These are phyloP conservation scores for Scomber japonicus DNA, from an alignment of 2,113 vertebrate genomes.

Conservation along the genomic window DNA sequence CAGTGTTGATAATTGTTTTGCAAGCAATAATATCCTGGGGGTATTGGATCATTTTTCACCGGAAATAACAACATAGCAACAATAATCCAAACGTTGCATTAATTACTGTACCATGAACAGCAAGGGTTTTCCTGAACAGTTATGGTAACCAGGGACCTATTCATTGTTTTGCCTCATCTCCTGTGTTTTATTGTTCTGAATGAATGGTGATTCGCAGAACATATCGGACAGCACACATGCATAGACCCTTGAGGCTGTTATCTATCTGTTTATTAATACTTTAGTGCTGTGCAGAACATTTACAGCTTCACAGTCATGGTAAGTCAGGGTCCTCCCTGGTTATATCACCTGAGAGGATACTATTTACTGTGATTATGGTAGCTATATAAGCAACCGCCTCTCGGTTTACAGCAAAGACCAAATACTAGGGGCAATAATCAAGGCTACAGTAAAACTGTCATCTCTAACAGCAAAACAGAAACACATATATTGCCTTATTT, in stretches of 20 bases:
- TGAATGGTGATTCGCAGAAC: not conserved
- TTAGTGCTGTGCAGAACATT: constrained; percentile 3
- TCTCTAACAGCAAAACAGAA: constrained; percentile 14
- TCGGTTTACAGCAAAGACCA: constrained; percentile 20
- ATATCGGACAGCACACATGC: not conserved
- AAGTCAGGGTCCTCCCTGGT: constrained; percentile 8
- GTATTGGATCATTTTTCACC: constrained; percentile 5
- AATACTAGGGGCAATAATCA: constrained; percentile 21
- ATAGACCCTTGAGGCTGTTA: not conserved
- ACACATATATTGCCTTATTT: not conserved
- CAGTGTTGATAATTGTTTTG: constrained; percentile 10
- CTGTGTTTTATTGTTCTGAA: not conserved
- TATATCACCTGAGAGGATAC: constrained; percentile 13
- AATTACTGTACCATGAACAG: not conserved
- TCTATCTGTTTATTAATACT: constrained; percentile 24
- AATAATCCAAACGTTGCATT: not conserved
- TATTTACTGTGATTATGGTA: constrained; percentile 21
- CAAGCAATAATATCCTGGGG: constrained; percentile 20
- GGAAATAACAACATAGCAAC: constrained; percentile 1
- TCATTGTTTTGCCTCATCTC: not conserved
- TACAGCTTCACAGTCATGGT: not conserved
- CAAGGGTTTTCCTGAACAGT: not conserved
- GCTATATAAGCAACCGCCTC: constrained; percentile 11
- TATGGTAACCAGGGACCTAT: not conserved
- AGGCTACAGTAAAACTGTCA: constrained; percentile 8